These are phyloP conservation scores for Axinella damicornis DNA, from an alignment of 37 sponge, comb jelly and placozoan genomes.

Conservation along the genomic window DNA sequence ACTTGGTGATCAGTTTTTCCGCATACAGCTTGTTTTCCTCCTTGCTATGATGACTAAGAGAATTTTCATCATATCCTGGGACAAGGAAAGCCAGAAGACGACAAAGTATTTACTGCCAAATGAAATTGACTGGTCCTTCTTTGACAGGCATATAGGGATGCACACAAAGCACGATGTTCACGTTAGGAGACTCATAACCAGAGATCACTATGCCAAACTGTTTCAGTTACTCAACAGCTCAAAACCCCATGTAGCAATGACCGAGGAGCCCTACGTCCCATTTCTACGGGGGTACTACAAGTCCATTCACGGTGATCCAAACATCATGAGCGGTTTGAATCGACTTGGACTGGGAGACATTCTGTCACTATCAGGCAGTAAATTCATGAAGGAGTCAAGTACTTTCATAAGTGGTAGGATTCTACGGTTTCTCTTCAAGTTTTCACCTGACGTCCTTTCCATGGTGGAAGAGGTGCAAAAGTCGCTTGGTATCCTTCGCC, in stretches of 20 bases:
- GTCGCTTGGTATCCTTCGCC: neutral
- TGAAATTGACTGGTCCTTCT: slow-evolving; percentile 39
- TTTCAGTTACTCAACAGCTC: neutral
- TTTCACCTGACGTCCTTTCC: neutral
- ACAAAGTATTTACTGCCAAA: slow-evolving; percentile 19
- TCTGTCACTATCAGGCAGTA: too few species aligned
- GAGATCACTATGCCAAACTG: neutral
- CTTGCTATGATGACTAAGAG: slow-evolving; percentile 32
- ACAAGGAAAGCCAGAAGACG: neutral
- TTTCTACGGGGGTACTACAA: neutral
- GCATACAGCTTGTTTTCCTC: slow-evolving; percentile 17
- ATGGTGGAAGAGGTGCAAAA: neutral
- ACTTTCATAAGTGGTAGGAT: neutral
- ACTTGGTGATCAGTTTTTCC: slow-evolving; percentile 39
- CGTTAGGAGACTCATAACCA: neutral
- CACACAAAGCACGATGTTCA: neutral
- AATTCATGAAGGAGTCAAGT: neutral
- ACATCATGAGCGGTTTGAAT: too few species aligned
- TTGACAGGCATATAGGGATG: neutral
- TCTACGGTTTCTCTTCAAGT: slow-evolving; percentile 26
- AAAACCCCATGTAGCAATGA: neutral
- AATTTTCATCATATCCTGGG: slow-evolving; percentile 43
- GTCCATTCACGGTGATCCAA: neutral
- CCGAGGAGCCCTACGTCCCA: neutral
- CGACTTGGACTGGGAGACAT: too few species aligned